Percentiles rank a stretch among this genome's conserved stretches.
These are phyloP conservation scores for Myotis findleyi DNA, from an alignment of 2,797 vertebrate genomes.

Conservation along the genomic window DNA sequence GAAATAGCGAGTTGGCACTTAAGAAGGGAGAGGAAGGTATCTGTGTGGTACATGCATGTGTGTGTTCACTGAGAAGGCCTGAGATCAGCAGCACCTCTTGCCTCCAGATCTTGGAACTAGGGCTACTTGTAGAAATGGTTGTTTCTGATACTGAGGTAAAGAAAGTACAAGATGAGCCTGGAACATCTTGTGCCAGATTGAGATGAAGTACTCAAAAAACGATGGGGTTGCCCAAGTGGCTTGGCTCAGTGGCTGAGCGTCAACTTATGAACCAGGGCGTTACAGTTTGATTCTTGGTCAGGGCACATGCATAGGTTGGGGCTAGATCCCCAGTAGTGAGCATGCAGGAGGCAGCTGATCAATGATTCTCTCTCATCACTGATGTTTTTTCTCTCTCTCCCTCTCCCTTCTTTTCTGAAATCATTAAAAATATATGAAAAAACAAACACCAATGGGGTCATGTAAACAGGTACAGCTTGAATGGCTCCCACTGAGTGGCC, in stretches of 20 bases:
- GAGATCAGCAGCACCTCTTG: not conserved
- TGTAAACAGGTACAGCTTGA: not conserved
- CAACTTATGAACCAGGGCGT: no score
- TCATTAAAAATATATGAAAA: no score
- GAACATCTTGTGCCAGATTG: not conserved
- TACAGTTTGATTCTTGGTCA: no score
- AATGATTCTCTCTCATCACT: no score
- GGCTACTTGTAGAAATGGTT: not conserved
- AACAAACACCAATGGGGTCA: not conserved
- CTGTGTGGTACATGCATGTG: no score
- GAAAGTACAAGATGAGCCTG: not conserved
- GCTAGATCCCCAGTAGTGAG: no score
- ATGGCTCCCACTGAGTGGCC: not conserved
- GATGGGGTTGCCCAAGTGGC: no score
- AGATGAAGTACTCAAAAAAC: not conserved
- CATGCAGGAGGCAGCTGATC: no score
- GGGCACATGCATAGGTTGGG: no score
- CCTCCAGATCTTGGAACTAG: not conserved
- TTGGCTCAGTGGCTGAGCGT: no score
- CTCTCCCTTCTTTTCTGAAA: no score
- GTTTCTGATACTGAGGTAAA: not conserved
- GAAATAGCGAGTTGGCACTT: not conserved
- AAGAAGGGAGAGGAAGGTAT: not conserved
- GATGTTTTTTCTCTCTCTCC: no score
- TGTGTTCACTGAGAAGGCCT: not conserved